Evolutionary conservation across 2,888 invertebrate species (phyloP), one percentile per base, ranked within the genome.

Genomic region (Acleris cristana): DNA sequence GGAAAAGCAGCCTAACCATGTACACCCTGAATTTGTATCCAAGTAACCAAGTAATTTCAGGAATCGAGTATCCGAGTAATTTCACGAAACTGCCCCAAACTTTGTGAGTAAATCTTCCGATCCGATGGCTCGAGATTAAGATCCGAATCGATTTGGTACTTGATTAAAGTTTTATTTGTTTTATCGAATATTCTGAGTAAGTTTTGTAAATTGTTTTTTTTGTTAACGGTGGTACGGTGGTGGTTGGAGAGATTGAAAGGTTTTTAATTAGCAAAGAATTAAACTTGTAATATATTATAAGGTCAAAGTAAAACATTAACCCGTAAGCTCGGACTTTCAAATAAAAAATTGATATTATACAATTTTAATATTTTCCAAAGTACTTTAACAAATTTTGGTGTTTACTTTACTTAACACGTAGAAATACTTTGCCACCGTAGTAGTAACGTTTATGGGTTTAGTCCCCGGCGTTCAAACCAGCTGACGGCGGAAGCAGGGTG

Each of bases 81-180:
- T 73, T 74, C 60, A 68, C 68, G 63, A 69, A 73, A 73, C 70
- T 72, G 69, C 67, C 70, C 69, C 30, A 69, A 75, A 77, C 72
- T 76, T 74, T 49, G 54, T 34, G 69, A 71, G 58, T 74, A 78
- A 79, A 79, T 78, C 77, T 76, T 65, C 51, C 58, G 48, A 40
- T 49, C 26, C 30, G 53, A 53, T 59, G 62, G 54, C 8, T 19
- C 16, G 18, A 30, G 62, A 54, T 62, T 62, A 62, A 62, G 61
- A 54, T 62, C 10, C 45, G 45, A 53, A 59, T 58, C 62, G 58
- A 59, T 59, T 63, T 12, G n/a, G 59, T 49, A 64, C 26, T 68
- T 34, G 45, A 54, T 63, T 67, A 63, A 57, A 59, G 57, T 63
- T 59, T 54, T 61, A 53, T 61, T 61, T 61, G 60, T 18, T 53